A percentile compares a stretch with the other conserved stretches of the same genome.
Evolutionary conservation across 2,797 vertebrate species (phyloP).

Genomic region (Cephalopachus bancanus): DNA sequence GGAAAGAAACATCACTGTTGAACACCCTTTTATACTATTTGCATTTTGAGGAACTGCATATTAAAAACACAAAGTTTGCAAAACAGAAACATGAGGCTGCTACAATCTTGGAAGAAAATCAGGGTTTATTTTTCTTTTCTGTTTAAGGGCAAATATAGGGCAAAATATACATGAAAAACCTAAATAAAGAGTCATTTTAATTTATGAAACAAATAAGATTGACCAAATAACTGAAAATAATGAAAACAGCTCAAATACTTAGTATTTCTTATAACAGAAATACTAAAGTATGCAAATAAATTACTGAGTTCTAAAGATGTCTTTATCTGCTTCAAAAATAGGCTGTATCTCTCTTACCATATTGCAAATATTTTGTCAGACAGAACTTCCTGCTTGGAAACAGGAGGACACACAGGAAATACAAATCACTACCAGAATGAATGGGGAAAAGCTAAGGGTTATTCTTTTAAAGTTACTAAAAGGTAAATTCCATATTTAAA

Average conservation of each 20-base stretch:
- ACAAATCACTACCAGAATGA: slow-evolving; percentile 74
- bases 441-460: slow-evolving; percentile 59
- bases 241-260: slow-evolving; percentile 64
- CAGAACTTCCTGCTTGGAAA: slow-evolving; percentile 80
- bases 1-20: neutral
- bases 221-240: slow-evolving; percentile 26
- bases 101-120: neutral
- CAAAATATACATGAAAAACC: slow-evolving; percentile 47
- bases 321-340: slow-evolving; percentile 79
- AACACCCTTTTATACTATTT: neutral
- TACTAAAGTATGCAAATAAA: slow-evolving; percentile 16
- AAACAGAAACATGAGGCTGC: slow-evolving; percentile 45
- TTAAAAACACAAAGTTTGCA: slow-evolving; percentile 59
- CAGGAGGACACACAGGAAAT: slow-evolving; percentile 78
- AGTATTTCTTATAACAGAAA: neutral
- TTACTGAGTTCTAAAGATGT: slow-evolving; percentile 57
- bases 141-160: slow-evolving; percentile 4
- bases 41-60: neutral
- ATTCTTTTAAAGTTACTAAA: slow-evolving; percentile 69
- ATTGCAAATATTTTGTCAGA: slow-evolving; percentile 82
- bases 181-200: slow-evolving; percentile 50
- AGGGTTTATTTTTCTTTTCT: slow-evolving; percentile 40
- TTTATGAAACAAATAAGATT: slow-evolving; percentile 50
- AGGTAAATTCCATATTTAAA: slow-evolving; percentile 62
- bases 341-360: slow-evolving; percentile 75